Base-by-base conservation (phyloP, 2,888 invertebrate genomes). In the Megalurothrips usitatus region DNA sequence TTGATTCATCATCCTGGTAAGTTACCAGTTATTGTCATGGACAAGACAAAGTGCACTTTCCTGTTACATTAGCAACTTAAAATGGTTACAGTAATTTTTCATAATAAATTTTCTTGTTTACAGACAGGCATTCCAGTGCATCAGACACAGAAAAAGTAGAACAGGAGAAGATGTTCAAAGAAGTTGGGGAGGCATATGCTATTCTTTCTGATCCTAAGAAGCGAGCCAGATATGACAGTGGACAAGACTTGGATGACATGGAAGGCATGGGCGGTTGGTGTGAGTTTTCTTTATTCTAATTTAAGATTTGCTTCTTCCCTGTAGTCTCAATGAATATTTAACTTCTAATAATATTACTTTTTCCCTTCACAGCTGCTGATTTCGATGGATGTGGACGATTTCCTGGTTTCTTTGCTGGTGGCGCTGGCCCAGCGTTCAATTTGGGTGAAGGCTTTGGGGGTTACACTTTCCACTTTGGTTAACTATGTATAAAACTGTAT, bases 161-260 rank as follows among this genome's bases (percentile, higher is more conserved):
- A 83, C 96, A 98, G 87, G 98, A 98, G 88, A 92, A 93, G 85
- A 95, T 94, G 86, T 98, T 98, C 88, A 98, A 98, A 88, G 97
- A 98, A 88, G 91, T 98, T 28, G 97, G 97, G n/a, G 97, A 98
- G 88, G 98, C 98, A 0, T 98, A 98, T 87, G 93, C 94, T 78
- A 91, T 98, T 82, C 90, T 98, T 83, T 96, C 96, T 34, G 97
- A 98, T 89, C 91, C 94, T 12, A 94, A 94, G 88, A 97, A 97
- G 88, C 93, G 96, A 84, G 90, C 92, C 79, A 92, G 96, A 78
- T 98, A 97, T 86, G 98, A 98, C 88, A 95, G 91, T 86, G 97
- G 97, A 0, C 95, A 96, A 83, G 96, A 97, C 87, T 88, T 97
- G 84, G 96, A 96, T 80, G 96, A 95, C 82, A 52, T 86, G 90